Base-by-base conservation (phyloP, 2,888 invertebrate genomes). In the Plusia festucae region DNA sequence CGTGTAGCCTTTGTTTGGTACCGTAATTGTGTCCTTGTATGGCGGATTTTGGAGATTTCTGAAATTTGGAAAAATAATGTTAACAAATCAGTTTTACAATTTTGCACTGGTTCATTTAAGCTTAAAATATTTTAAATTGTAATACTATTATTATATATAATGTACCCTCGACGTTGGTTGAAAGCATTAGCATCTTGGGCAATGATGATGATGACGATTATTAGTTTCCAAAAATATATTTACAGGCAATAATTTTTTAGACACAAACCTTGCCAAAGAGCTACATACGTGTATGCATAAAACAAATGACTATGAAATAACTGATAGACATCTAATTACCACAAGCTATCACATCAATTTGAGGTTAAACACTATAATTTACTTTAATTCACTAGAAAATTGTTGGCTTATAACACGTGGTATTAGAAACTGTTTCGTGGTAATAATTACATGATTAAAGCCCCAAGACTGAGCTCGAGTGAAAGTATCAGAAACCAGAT, bases 1-100 rank as follows among this genome's bases (percentile, higher is more conserved):
- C 0, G 94, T 92, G 74, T 94, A 96, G 0, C 97, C 97, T 72
- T 96, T 96, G 75, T 96, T 96, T 0, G 97, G 97, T 0, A 97
- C 96, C 0, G 92, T 91, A 22, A 97, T 91, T 1, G 96, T 96
- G 81, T 97, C 97, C 79, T 96, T 97, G 13, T 90, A 79, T 0
- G 96, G 95, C 0, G 96, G 95, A 67, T 93, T 93, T 60, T 86
- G 81, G 0, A 94, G 79, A 78, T 96, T 96, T 67, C 96, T 95
- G 85, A 59, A 86, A 88, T 71, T 18, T 2, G 15, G 6, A n/a
- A 9, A 40, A 20, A 2, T 7, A 30, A 8, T 8, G 6, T 30
- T 30, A 8, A 8, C 8, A 8, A 24, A 24, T 24, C n/a, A n/a
- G n/a, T n/a, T n/a, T 24, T 24, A 24, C 24, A 24, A 6, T 24